These are phyloP conservation scores for Porites lobata DNA, from an alignment of 92 coral and sea anemone species.

Conservation along the genomic window DNA sequence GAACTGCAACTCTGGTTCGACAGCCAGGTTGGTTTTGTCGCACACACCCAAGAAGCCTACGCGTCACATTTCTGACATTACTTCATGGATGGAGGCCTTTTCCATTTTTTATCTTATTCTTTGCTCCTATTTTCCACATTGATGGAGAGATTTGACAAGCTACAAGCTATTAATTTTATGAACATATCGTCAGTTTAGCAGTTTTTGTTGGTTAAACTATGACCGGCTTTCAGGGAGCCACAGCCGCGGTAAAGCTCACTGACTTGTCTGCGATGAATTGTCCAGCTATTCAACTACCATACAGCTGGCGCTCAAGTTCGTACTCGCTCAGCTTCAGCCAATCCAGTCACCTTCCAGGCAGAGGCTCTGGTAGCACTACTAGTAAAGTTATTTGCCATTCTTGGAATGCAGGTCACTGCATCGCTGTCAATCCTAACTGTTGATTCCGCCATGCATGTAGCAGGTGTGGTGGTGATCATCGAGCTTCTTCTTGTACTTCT, in stretches of 20 bases:
- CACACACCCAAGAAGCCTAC: too few species aligned
- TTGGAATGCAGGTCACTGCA: neutral
- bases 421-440: neutral
- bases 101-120: constrained; percentile 2
- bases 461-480: neutral
- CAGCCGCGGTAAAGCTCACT: neutral
- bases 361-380: too few species aligned
- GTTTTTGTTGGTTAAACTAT: neutral
- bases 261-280: neutral
- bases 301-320: too few species aligned
- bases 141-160: constrained; percentile 4
- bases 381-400: neutral
- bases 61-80: neutral
- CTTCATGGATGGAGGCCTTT: neutral
- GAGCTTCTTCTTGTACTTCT: neutral
- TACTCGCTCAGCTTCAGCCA: too few species aligned
- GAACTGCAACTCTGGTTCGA: too few species aligned
- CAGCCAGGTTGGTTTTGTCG: too few species aligned
- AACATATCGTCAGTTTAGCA: constrained; percentile 14
- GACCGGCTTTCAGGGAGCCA: constrained; percentile 20
- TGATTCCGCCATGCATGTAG: neutral
- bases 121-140: neutral
- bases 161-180: neutral
- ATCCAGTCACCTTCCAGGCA: too few species aligned
- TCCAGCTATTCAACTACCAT: neutral